phyloP scores from a whole-genome alignment of 2,888 invertebrate species.

The Notocelia uddmanniana region DNA sequence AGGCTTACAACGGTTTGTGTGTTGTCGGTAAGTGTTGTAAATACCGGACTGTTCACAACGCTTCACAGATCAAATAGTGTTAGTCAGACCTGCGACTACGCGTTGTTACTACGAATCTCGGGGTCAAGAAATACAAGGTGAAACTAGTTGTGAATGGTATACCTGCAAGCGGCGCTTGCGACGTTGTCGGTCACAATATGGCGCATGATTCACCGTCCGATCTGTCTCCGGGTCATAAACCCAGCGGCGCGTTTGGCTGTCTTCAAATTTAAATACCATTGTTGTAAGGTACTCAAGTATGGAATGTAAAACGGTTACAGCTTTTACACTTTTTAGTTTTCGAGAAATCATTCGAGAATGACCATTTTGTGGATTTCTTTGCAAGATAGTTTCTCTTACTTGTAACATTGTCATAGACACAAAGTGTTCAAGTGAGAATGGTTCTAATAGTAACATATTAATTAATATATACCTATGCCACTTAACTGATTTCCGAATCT shows the following conservation, averaged over 20 bases:
- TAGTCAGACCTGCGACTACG: not conserved
- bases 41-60: not conserved
- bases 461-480: no score
- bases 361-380: slow-evolving; percentile 1
- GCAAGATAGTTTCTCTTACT: not conserved
- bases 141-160: not conserved
- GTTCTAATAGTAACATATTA: not conserved
- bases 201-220: slow-evolving; percentile 51
- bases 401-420: not conserved
- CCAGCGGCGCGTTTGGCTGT: slow-evolving; percentile 52
- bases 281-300: slow-evolving; percentile 44
- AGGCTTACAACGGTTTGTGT: not conserved
- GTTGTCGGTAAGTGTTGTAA: not conserved
- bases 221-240: slow-evolving; percentile 72
- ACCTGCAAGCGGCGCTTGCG: not conserved
- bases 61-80: not conserved
- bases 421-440: not conserved
- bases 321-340: slow-evolving; percentile 37
- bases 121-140: not conserved
- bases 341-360: slow-evolving; percentile 17
- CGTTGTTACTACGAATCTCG: not conserved
- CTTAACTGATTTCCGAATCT: no score
- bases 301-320: slow-evolving; percentile 41
- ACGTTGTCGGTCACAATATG: not conserved
- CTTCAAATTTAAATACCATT: slow-evolving; percentile 48